Base-by-base conservation (phyloP, 2,797 vertebrate genomes). In the Nannoperca obscura region DNA sequence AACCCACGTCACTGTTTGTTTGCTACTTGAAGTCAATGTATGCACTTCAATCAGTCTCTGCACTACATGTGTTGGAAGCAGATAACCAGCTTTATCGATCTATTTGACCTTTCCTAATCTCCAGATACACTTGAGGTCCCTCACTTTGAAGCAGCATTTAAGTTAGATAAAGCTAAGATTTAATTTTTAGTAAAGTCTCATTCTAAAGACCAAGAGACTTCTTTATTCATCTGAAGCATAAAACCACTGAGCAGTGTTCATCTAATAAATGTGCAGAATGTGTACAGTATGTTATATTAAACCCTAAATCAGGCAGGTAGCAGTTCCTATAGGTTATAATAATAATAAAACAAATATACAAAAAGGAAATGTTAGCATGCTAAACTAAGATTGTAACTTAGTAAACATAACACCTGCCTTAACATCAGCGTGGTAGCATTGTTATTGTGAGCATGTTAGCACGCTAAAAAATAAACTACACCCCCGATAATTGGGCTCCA, bases 31-130 rank as follows among this genome's bases (percentile, higher is more conserved):
- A 73, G 74, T 57, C 24, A 32, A 30, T 47, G 20, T 27, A 2
- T 59, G 30, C 44, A 53, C 58, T 62, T 70, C 19, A 71, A 42
- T 71, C 71, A 11, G 55, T 34, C 67, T 24, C 79, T 54, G 40
- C 15, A 4, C 24, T 19, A 34, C 58, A n/a, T 55, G 79, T 84
- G 86, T 17, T 22, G 13, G 30, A 59, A 57, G 80, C 77, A 81
- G 87, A 90, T 85, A 86, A 82, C 66, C 59, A 74, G 36, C 58
- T 75, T 3, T 44, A 87, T 84, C 67, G 81, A 89, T 83, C 65
- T 3, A 6, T 40, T 44, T 71, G 78, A 85, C 75, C 78, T 68
- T 36, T 66, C 5, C 49, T 78, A 54, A 78, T 87, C 74, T 80
- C 49, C 38, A 68, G 40, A 78, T 59, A 50, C 77, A 62, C 66